Conservation (phyloP, 2,888 invertebrate species). For the Sesamia inferens region DNA sequence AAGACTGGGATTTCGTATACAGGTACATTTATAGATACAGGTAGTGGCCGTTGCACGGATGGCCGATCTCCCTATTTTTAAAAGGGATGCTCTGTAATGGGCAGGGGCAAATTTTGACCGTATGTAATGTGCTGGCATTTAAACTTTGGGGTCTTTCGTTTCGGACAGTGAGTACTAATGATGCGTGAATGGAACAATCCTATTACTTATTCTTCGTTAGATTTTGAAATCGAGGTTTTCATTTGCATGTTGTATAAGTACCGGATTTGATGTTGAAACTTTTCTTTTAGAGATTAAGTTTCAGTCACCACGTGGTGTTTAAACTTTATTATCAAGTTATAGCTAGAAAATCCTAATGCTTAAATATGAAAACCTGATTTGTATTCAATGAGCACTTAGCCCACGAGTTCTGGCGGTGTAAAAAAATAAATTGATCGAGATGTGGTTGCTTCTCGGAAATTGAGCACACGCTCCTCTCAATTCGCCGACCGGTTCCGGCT, state of each 20-base stretch:
- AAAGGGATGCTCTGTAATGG: constrained; percentile 80
- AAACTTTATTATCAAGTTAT: neutral
- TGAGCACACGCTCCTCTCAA: constrained; percentile 68
- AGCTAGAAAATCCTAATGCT: constrained; percentile 5
- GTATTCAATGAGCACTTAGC: constrained; percentile 69
- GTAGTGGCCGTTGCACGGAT: constrained; percentile 85
- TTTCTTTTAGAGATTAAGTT: neutral
- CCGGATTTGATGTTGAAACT: neutral
- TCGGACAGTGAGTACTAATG: constrained; percentile 83
- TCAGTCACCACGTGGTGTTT: neutral
- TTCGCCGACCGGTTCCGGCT: constrained; percentile 72
- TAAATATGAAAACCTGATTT: constrained; percentile 35
- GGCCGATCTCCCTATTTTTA: constrained; percentile 84
- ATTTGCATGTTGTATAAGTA: constrained; percentile 35
- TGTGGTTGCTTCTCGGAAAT: constrained; percentile 69
- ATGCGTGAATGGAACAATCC: constrained; percentile 80
- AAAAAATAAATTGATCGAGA: constrained; percentile 76
- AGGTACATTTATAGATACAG: constrained; percentile 73
- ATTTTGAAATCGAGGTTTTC: constrained; percentile 43
- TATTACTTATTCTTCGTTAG: constrained; percentile 69
- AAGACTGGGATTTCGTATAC: constrained; percentile 84
- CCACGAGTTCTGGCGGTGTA: constrained; percentile 66
- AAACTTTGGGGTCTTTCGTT: constrained; percentile 80
- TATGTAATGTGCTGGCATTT: constrained; percentile 75
- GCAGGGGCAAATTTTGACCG: constrained; percentile 77